phyloP scores from a whole-genome alignment of 2,113 vertebrate genomes.

The Tichodroma muraria region DNA sequence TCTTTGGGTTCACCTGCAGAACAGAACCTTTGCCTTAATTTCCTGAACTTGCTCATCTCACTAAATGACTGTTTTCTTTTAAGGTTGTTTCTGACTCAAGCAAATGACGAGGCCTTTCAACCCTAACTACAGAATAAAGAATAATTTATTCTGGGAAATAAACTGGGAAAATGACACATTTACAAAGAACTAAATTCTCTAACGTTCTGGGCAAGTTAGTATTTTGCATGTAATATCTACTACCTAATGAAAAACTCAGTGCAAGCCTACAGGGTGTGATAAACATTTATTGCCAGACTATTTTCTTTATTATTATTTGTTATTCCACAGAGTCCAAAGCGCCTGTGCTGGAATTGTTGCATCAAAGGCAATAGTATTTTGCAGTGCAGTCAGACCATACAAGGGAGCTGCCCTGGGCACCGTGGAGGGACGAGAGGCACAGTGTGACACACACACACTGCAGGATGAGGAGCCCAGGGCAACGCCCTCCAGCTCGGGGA shows the following conservation, averaged over 20 bases:
- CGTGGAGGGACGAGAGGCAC: rapidly evolving
- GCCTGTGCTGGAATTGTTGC: not conserved
- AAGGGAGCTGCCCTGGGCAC: not conserved
- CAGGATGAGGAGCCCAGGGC: not conserved
- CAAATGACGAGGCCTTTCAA: not conserved
- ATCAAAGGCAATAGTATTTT: not conserved
- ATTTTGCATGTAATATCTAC: not conserved
- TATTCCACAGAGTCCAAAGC: not conserved
- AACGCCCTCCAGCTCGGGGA: not conserved
- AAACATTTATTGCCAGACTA: not conserved
- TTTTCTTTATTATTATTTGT: not conserved
- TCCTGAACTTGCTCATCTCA: not conserved
- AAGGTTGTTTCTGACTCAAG: not conserved
- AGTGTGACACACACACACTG: not conserved
- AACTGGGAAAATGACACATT: not conserved
- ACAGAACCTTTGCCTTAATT: not conserved
- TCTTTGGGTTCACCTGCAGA: not conserved
- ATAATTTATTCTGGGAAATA: not conserved
- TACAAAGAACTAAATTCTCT: not conserved
- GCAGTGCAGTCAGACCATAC: not conserved
- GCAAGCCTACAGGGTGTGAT: not conserved
- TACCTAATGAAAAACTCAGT: not conserved
- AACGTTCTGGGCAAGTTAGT: not conserved
- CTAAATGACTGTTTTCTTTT: not conserved
- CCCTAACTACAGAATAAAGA: not conserved